phyloP scores from a whole-genome alignment of 1,140 invertebrate species.

The Drosophila orosa region DNA sequence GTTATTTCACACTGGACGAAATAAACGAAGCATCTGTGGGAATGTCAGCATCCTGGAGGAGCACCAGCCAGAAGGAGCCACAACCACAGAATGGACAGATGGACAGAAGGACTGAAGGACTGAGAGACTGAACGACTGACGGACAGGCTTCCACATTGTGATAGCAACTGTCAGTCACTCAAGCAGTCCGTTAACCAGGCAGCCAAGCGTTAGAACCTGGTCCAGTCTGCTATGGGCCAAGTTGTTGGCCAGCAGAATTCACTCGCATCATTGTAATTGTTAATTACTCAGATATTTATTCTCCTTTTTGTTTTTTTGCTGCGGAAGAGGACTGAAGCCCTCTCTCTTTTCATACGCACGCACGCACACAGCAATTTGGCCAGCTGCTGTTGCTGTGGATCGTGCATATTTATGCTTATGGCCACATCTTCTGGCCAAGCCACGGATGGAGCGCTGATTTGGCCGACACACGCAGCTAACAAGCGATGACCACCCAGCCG shows the following conservation, averaged over 20 bases:
- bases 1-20: slow-evolving; percentile 32
- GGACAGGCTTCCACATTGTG: slow-evolving; percentile 47
- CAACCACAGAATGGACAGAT: slow-evolving; percentile 25
- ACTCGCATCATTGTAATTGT: slow-evolving; percentile 78
- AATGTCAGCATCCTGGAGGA: slow-evolving; percentile 30
- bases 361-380: slow-evolving; percentile 54
- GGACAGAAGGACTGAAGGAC: neutral
- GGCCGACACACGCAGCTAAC: slow-evolving; percentile 64
- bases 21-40: slow-evolving; percentile 18
- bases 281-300: slow-evolving; percentile 73
- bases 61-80: slow-evolving; percentile 17
- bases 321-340: neutral
- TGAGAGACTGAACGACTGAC: slow-evolving; percentile 5
- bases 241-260: slow-evolving; percentile 34
- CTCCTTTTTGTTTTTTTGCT: slow-evolving; percentile 5
- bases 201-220: slow-evolving; percentile 51
- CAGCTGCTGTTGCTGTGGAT: slow-evolving; percentile 65
- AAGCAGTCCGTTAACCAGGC: slow-evolving; percentile 68
- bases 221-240: slow-evolving; percentile 9
- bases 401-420: slow-evolving; percentile 75
- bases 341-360: slow-evolving; percentile 32
- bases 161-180: slow-evolving; percentile 76
- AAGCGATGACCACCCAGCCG: slow-evolving; percentile 42
- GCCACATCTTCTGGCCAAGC: slow-evolving; percentile 50
- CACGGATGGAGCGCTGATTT: slow-evolving; percentile 69